Evolutionary conservation across 2,113 vertebrate genomes (phyloP).

Genomic region (Crotalus helleri): DNA sequence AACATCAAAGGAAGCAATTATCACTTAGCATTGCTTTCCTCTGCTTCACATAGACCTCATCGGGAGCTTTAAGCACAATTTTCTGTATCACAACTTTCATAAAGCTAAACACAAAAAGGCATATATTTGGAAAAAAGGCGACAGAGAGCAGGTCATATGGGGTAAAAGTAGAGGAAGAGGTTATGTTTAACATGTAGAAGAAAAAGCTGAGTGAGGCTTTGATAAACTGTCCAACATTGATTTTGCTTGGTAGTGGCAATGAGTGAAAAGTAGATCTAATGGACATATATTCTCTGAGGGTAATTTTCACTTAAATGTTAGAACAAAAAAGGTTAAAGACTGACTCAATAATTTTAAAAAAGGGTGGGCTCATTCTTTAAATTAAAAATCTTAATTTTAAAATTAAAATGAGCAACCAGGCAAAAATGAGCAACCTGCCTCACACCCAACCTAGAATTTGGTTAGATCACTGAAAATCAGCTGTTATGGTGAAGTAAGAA

Average conservation of each 20-base stretch:
- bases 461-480: too few species aligned
- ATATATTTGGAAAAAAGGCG: not conserved
- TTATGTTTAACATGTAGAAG: not conserved
- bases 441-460: too few species aligned
- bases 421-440: too few species aligned
- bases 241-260: not conserved
- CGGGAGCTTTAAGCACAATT: not conserved
- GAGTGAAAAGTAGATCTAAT: not conserved
- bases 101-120: not conserved
- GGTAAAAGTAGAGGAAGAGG: not conserved
- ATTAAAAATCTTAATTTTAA: too few species aligned
- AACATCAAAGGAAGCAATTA: not conserved
- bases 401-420: too few species aligned
- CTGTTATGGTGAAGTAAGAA: too few species aligned
- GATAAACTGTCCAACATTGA: not conserved
- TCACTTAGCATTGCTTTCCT: not conserved
- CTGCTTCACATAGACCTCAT: not conserved
- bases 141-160: not conserved
- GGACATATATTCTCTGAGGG: not conserved
- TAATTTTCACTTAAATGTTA: not conserved
- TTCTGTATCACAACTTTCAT: not conserved
- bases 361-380: too few species aligned
- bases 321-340: not conserved
- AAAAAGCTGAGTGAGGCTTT: not conserved
- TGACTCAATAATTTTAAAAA: too few species aligned